A percentile compares a stretch with the other conserved stretches of the same genome.
phyloP scores from a whole-genome alignment of 2,888 invertebrate species.

The Ypsolopha scabrella region DNA sequence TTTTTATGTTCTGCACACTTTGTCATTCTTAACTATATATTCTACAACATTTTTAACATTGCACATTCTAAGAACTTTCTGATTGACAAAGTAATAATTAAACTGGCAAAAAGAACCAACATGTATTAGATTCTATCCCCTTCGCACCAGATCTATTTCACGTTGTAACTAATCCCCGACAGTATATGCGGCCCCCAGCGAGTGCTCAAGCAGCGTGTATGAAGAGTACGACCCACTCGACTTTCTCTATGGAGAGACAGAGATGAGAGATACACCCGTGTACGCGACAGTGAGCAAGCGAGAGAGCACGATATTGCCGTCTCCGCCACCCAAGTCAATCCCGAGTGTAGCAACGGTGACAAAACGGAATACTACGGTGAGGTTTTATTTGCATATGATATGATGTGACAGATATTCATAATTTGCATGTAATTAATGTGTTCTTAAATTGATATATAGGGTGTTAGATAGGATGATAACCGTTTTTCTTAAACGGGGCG shows the following conservation, averaged over 20 bases:
- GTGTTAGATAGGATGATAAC: too few species aligned
- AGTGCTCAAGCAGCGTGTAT: conserved; percentile 57
- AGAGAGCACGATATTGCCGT: conserved; percentile 42
- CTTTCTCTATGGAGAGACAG: conserved; percentile 61
- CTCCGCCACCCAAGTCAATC: conserved; percentile 58
- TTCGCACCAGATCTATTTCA: too few species aligned
- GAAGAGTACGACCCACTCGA: conserved; percentile 64
- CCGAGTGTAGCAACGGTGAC: conserved; percentile 44
- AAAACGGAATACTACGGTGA: conserved; percentile 51
- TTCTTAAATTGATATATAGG: too few species aligned
- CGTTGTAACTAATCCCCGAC: conserved; percentile 4
- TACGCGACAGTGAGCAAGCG: conserved; percentile 53
- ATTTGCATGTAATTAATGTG: too few species aligned
- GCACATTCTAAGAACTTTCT: too few species aligned
- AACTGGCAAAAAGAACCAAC: too few species aligned
- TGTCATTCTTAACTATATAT: too few species aligned
- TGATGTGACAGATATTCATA: not conserved
- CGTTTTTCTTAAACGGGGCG: too few species aligned
- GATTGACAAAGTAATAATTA: too few species aligned
- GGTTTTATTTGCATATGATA: conserved; percentile 8
- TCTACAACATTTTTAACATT: too few species aligned
- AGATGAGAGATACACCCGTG: conserved; percentile 53
- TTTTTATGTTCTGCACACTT: too few species aligned
- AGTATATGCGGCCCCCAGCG: conserved; percentile 53
- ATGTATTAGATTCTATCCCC: too few species aligned